Evolutionary conservation across 2,888 invertebrate species (phyloP), one percentile per base, ranked within the genome.

Genomic region (Atethmia centrago): DNA sequence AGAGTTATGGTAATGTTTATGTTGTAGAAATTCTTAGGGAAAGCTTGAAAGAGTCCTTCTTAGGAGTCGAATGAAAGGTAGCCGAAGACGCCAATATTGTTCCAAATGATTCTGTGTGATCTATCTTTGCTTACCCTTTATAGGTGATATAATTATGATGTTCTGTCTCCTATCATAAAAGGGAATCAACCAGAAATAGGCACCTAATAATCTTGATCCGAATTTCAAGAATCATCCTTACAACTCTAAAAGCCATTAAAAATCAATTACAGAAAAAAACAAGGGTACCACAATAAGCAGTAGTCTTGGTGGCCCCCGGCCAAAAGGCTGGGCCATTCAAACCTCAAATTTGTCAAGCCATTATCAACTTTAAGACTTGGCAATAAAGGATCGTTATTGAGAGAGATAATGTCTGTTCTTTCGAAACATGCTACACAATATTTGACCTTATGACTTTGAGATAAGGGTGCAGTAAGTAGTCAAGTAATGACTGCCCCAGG

Each of bases 211-310:
- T 79, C 63, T 77, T 78, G 76, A 88, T 76, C 62, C 45, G 19
- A 82, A 80, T 81, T 73, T 80, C 68, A 77, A 82, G 73, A 87
- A 84, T 85, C 86, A 85, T 80, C 79, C 77, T 73, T 79, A 87
- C 77, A 85, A 83, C 81, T 82, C 81, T 75, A 86, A 83, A 83
- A 77, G 58, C 85, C 87, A 90, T 90, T 90, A 90, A 89, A 90
- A 87, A 89, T 85, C 87, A 90, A 90, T 90, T 90, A 89, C 77
- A 82, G 79, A 83, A 85, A 87, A 90, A 89, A 86, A 79, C 70
- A 84, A 85, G 67, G 66, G 71, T 59, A 77, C 75, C 83, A 77
- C 75, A 88, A 83, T 83, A 86, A 86, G 84, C 84, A 86, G 87
- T 82, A 87, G 85, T 86, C 80, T 83, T 85, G 87, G 85, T 85